Evolutionary conservation across 2,113 vertebrate species (phyloP).

Genomic region (Vidua chalybeata): DNA sequence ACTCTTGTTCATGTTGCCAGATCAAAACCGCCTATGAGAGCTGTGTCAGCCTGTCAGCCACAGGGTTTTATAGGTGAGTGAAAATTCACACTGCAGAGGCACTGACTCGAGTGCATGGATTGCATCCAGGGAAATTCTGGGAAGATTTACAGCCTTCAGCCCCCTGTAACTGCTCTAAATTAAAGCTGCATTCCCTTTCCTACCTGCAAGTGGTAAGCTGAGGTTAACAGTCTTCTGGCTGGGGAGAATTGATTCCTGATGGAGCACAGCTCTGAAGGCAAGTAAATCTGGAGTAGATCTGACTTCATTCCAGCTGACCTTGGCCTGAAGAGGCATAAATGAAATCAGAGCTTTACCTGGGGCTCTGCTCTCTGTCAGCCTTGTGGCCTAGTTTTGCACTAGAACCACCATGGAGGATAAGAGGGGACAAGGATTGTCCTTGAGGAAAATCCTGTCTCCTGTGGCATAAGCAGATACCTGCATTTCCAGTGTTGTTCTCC

Average conservation of each 20-base stretch:
- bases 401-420: background rate
- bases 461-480: background rate
- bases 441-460: background rate
- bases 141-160: background rate
- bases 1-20: conserved; percentile 68
- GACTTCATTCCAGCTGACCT: background rate
- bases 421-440: background rate
- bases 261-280: background rate
- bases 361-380: background rate
- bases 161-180: background rate
- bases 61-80: conserved; percentile 93
- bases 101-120: background rate
- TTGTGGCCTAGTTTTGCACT: background rate
- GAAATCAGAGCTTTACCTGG: background rate
- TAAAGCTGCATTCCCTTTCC: background rate
- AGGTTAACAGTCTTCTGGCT: background rate
- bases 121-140: background rate
- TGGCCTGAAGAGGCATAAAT: background rate
- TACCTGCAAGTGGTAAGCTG: background rate
- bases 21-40: conserved; percentile 83
- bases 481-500: background rate
- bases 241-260: background rate
- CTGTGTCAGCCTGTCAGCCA: conserved; percentile 87
- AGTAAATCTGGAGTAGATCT: background rate
- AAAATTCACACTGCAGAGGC: background rate